Conservation (phyloP, 1,140 invertebrate species). For the Arctopsyche grandis region DNA sequence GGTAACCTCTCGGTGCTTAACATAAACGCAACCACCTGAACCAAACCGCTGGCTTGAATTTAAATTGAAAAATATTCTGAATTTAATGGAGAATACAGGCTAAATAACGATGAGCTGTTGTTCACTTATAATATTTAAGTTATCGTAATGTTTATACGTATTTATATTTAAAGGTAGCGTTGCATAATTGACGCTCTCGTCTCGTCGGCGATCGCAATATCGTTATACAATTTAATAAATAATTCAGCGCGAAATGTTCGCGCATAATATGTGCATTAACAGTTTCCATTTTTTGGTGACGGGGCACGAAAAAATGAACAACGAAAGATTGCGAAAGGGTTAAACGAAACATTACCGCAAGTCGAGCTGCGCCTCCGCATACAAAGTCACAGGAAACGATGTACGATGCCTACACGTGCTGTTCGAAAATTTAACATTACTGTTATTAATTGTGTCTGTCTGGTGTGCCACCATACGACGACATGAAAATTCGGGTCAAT, state of each 20-base stretch:
- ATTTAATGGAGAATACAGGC: too few species aligned
- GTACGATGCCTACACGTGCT: conserved; percentile 29
- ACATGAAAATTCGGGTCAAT: conserved; percentile 22
- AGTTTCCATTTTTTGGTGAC: too few species aligned
- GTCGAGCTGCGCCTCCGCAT: conserved; percentile 5
- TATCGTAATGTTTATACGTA: too few species aligned
- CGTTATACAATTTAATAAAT: neutral
- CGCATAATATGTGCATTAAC: too few species aligned
- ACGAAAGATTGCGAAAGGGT: neutral
- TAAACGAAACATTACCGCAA: conserved; percentile 12
- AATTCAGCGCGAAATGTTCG: too few species aligned
- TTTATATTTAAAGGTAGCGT: neutral
- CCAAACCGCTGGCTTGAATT: too few species aligned
- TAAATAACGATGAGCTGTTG: too few species aligned
- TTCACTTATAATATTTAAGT: too few species aligned
- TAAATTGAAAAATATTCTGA: too few species aligned
- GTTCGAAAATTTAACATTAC: conserved; percentile 19
- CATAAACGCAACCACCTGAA: too few species aligned
- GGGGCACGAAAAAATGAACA: neutral
- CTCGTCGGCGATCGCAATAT: neutral
- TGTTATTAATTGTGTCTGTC: conserved; percentile 31
- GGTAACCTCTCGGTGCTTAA: too few species aligned
- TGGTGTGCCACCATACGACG: neutral
- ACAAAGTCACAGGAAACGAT: conserved; percentile 12
- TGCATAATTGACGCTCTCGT: neutral